A percentile compares a stretch with the other conserved stretches of the same genome.
Conservation (phyloP, 2,888 invertebrate genomes). For the Melipona beecheii region DNA sequence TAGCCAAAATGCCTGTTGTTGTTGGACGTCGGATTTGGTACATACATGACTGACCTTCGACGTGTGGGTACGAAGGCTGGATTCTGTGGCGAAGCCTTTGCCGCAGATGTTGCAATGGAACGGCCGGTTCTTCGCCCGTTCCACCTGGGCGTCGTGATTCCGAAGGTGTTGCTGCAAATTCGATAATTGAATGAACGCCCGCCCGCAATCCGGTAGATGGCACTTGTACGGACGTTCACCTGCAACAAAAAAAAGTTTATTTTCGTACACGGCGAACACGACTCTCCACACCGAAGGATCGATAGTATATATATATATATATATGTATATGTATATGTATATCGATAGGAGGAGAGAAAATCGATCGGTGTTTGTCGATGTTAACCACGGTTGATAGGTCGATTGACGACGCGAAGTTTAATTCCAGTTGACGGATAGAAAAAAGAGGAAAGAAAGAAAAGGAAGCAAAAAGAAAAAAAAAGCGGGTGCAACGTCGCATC, state of each 20-base stretch:
- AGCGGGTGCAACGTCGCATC: no score
- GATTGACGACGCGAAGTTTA: neutral
- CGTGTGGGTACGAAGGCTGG: conserved; percentile 97
- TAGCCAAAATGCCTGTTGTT: conserved; percentile 72
- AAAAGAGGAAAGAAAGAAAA: no score
- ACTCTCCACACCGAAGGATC: no score
- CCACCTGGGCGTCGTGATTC: conserved; percentile 98
- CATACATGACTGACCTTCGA: conserved; percentile 96
- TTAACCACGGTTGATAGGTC: neutral
- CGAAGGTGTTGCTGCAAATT: conserved; percentile 98
- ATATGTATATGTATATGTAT: no score
- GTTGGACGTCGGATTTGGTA: conserved; percentile 85
- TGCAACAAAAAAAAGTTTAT: conserved; percentile 84
- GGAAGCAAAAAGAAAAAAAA: no score
- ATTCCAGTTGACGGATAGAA: neutral
- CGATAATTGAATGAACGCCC: conserved; percentile 98
- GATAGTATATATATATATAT: no score
- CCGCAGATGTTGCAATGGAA: conserved; percentile 98
- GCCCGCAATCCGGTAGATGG: conserved; percentile 96
- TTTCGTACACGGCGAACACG: neutral
- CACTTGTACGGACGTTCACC: conserved; percentile 99
- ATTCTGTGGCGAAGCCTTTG: conserved; percentile 98
- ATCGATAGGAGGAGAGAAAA: no score
- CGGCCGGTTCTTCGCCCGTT: conserved; percentile 96
- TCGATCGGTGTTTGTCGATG: no score